phyloP scores from a whole-genome alignment of 2,888 invertebrate species.

The Pandemis heparana region DNA sequence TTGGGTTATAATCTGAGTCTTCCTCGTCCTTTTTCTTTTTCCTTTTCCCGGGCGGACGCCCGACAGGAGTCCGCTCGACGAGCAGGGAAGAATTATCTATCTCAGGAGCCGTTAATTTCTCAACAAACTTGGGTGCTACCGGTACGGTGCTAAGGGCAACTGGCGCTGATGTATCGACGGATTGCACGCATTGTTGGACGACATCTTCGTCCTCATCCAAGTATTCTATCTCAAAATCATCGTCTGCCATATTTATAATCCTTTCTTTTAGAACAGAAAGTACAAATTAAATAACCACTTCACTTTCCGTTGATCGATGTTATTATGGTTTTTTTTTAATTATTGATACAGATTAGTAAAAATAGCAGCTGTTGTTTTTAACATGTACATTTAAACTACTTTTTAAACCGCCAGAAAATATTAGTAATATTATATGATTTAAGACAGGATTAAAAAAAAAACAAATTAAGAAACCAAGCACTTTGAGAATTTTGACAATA shows the following conservation, averaged over 20 bases:
- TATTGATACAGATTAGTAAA: too few relatives aligned
- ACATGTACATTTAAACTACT: too few relatives aligned
- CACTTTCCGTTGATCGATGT: neutral
- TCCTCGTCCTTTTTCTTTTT: slow-evolving; percentile 61
- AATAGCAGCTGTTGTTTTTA: too few relatives aligned
- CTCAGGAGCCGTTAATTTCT: slow-evolving; percentile 32
- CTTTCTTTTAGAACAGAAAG: neutral
- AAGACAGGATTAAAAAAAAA: too few relatives aligned
- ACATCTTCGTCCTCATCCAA: slow-evolving; percentile 80
- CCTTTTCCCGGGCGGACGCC: slow-evolving; percentile 48
- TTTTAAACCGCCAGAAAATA: too few relatives aligned
- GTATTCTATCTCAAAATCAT: slow-evolving; percentile 75
- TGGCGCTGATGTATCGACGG: slow-evolving; percentile 32
- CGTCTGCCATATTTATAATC: slow-evolving; percentile 57
- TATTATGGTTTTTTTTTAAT: too few relatives aligned
- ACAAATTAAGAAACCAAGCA: too few relatives aligned
- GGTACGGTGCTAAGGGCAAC: slow-evolving; percentile 18
- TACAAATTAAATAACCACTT: neutral
- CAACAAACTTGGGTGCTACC: neutral
- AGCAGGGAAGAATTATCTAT: slow-evolving; percentile 51
- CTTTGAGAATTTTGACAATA: too few relatives aligned
- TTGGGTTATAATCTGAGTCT: slow-evolving; percentile 75
- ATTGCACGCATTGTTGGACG: slow-evolving; percentile 73
- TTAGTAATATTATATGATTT: too few relatives aligned
- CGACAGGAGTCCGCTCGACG: slow-evolving; percentile 55